These are phyloP conservation scores for Macquaria ambigua DNA, from an alignment of 2,113 vertebrate species.

Conservation along the genomic window DNA sequence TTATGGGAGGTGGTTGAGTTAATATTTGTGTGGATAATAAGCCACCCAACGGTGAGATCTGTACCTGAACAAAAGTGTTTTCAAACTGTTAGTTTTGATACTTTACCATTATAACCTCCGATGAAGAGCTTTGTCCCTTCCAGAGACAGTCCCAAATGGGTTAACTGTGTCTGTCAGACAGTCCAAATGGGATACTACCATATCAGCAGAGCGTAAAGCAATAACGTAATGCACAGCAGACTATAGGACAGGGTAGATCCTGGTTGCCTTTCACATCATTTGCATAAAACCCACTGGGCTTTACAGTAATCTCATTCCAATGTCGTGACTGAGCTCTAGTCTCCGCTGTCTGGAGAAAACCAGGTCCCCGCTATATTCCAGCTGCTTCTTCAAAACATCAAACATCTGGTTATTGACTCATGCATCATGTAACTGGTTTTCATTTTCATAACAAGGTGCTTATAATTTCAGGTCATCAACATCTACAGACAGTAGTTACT, in stretches of 20 bases:
- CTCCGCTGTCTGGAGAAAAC: not conserved
- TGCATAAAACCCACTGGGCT: constrained; percentile 8
- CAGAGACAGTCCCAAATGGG: not conserved
- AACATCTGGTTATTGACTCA: not conserved
- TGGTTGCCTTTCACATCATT: constrained; percentile 6
- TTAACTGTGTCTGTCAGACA: too few relatives aligned
- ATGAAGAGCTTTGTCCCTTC: too few relatives aligned
- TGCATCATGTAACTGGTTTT: not conserved
- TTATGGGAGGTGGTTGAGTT: too few relatives aligned
- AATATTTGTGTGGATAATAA: not conserved
- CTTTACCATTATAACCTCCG: too few relatives aligned
- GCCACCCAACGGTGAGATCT: not conserved
- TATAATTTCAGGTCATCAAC: too few relatives aligned
- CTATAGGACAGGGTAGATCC: not conserved
- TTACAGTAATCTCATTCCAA: not conserved
- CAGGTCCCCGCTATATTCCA: not conserved
- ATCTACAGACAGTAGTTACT: too few relatives aligned
- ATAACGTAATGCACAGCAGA: not conserved
- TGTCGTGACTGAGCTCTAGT: not conserved
- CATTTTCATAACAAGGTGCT: constrained; percentile 8
- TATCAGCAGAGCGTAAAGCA: not conserved
- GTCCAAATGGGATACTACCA: not conserved
- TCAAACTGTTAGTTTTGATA: too few relatives aligned
- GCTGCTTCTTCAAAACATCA: not conserved
- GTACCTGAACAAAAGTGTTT: not conserved